phyloP scores from a whole-genome alignment of 2,888 invertebrate genomes.

The Diplolepis rosae region DNA sequence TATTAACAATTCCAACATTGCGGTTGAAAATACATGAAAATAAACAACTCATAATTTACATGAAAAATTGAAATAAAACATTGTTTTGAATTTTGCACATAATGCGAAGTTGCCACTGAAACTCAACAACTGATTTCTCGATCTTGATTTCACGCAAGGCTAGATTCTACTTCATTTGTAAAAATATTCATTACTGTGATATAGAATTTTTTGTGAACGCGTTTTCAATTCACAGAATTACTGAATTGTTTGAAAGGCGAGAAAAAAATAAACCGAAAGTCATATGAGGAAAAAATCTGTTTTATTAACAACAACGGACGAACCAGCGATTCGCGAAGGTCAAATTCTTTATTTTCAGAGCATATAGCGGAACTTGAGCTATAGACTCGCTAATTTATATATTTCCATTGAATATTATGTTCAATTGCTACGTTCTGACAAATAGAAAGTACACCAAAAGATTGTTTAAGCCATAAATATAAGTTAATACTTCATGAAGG shows the following conservation, averaged over 20 bases:
- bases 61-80: too few relatives aligned
- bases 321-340: conserved; percentile 18
- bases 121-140: not conserved
- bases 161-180: not conserved
- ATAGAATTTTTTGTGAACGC: not conserved
- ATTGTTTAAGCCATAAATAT: too few relatives aligned
- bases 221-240: not conserved
- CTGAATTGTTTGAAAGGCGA: not conserved
- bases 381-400: conserved; percentile 3
- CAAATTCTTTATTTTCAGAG: conserved; percentile 19
- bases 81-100: too few relatives aligned
- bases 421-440: not conserved
- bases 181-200: not conserved
- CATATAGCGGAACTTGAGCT: conserved; percentile 26
- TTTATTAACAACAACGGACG: conserved; percentile 11
- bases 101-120: not conserved
- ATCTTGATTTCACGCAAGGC: conserved; percentile 1
- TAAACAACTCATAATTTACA: too few relatives aligned
- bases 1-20: too few relatives aligned
- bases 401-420: not conserved
- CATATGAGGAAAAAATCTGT: not conserved
- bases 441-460: too few relatives aligned
- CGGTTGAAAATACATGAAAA: too few relatives aligned
- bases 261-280: not conserved
- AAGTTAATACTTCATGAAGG: too few relatives aligned